Conservation (phyloP, 2,113 vertebrate species). For the Symphodus melops region DNA sequence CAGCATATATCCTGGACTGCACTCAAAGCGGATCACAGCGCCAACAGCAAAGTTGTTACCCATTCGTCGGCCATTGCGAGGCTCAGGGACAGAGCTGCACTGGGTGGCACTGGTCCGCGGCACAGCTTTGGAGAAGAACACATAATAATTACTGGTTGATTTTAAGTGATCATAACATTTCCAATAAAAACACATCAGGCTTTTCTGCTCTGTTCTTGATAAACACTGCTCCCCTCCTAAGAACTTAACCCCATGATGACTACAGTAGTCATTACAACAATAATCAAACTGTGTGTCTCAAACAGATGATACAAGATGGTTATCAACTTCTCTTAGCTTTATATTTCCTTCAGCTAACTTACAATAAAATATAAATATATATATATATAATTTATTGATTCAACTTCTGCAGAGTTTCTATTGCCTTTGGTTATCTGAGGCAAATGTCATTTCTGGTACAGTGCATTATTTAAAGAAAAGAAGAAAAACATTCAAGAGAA, state of each 20-base stretch:
- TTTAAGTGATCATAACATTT: neutral
- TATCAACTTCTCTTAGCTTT: constrained; percentile 10
- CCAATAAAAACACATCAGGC: neutral
- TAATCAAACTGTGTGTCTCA: neutral
- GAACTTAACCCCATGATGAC: neutral
- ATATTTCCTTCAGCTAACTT: constrained; percentile 12
- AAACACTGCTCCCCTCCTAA: neutral
- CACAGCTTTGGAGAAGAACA: constrained; percentile 84
- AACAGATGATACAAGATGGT: constrained; percentile 4
- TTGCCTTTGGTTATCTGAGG: constrained; percentile 45
- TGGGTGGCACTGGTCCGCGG: constrained; percentile 96
- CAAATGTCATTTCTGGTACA: constrained; percentile 45
- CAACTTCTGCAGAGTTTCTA: constrained; percentile 20
- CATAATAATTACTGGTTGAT: neutral
- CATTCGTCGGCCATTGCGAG: constrained; percentile 91
- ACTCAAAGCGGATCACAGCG: constrained; percentile 92
- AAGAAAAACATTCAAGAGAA: constrained; percentile 26
- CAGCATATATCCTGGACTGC: constrained; percentile 90
- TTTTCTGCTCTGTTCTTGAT: neutral
- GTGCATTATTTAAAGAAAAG: constrained; percentile 43
- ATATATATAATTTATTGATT: constrained; percentile 59
- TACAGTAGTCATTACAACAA: neutral
- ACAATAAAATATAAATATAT: no score
- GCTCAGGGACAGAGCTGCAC: constrained; percentile 97
- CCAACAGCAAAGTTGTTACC: constrained; percentile 95